These are phyloP conservation scores for Ptilodon capucinus DNA, from an alignment of 2,888 invertebrate species.

Conservation along the genomic window DNA sequence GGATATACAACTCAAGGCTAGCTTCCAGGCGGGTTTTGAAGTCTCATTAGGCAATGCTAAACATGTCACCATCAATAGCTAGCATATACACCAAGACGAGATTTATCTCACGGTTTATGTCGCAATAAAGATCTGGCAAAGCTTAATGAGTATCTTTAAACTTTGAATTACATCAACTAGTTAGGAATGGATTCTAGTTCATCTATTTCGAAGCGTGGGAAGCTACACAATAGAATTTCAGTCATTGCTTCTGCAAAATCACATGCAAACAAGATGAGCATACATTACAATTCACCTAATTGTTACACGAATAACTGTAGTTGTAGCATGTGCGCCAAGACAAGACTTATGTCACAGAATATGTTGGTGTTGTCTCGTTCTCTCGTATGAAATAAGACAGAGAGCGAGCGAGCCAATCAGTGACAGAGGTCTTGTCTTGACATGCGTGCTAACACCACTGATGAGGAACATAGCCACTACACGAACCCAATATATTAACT, in stretches of 20 bases:
- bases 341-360: too few relatives aligned
- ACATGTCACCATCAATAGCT: neutral
- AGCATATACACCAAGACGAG: neutral
- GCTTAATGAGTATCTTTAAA: too few relatives aligned
- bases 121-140: too few relatives aligned
- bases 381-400: too few relatives aligned
- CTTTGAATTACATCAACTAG: too few relatives aligned
- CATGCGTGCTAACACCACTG: too few relatives aligned
- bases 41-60: neutral
- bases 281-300: conserved; percentile 18
- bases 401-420: too few relatives aligned
- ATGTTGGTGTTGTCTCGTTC: too few relatives aligned
- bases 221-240: neutral
- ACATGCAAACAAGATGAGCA: conserved; percentile 10
- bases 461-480: conserved; percentile 26
- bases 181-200: neutral
- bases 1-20: neutral
- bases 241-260: neutral
- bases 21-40: neutral
- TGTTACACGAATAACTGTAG: conserved; percentile 8
- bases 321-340: too few relatives aligned
- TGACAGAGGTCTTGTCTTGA: too few relatives aligned
- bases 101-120: too few relatives aligned
- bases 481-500: conserved; percentile 10
- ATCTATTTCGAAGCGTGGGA: neutral